These are phyloP conservation scores for Elmis aenea DNA, from an alignment of 2,888 invertebrate species.

Conservation along the genomic window DNA sequence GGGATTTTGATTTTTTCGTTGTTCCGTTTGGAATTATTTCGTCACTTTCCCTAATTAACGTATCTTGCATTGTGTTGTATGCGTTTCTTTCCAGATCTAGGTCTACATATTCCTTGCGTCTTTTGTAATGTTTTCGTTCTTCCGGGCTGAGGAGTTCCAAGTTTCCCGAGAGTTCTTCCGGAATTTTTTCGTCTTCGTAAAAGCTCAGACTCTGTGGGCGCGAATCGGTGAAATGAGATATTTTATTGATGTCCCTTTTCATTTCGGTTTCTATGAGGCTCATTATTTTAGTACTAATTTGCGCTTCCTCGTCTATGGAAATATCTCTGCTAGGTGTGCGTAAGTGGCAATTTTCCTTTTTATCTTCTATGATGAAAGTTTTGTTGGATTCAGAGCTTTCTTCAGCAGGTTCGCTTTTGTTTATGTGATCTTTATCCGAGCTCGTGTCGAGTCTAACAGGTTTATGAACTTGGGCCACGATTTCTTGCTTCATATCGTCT, in stretches of 20 bases:
- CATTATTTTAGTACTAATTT: slow-evolving; percentile 51
- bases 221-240: slow-evolving; percentile 45
- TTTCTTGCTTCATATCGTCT: slow-evolving; percentile 43
- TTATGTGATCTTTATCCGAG: slow-evolving; percentile 28
- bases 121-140: slow-evolving; percentile 43
- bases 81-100: slow-evolving; percentile 42
- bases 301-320: slow-evolving; percentile 54
- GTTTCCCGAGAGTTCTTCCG: slow-evolving; percentile 46
- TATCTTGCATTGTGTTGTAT: slow-evolving; percentile 44
- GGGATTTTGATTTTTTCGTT: slow-evolving; percentile 42
- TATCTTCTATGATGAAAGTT: slow-evolving; percentile 34
- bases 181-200: slow-evolving; percentile 46
- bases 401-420: slow-evolving; percentile 33
- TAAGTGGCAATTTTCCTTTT: slow-evolving; percentile 34
- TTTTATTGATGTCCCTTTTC: slow-evolving; percentile 42
- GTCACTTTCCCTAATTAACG: slow-evolving; percentile 36
- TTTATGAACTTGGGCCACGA: slow-evolving; percentile 45
- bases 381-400: slow-evolving; percentile 38
- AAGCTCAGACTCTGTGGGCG: slow-evolving; percentile 47
- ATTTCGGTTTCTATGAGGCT: slow-evolving; percentile 45
- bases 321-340: slow-evolving; percentile 46
- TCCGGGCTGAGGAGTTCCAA: slow-evolving; percentile 45
- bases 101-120: slow-evolving; percentile 40
- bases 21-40: slow-evolving; percentile 36
- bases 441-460: slow-evolving; percentile 27